Evolutionary conservation across 2,797 vertebrate species (phyloP).

Genomic region (Sphenopsis melanotis): DNA sequence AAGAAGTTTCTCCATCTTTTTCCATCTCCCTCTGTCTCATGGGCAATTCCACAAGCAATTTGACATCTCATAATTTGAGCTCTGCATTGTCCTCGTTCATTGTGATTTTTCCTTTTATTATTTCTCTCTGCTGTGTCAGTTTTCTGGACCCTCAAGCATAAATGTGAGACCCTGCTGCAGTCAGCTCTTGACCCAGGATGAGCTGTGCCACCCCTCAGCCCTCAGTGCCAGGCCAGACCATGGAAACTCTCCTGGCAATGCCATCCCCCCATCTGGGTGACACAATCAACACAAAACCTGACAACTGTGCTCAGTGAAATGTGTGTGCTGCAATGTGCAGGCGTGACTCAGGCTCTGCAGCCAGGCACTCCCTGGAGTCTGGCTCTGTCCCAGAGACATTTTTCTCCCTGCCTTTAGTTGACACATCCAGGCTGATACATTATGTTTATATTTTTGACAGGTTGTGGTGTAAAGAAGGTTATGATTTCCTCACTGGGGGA

Average conservation of each 20-base stretch:
- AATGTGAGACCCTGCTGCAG: not conserved
- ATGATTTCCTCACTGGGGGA: not conserved
- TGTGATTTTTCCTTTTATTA: not conserved
- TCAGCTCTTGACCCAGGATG: not conserved
- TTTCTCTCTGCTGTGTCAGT: not conserved
- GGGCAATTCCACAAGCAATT: not conserved
- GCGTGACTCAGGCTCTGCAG: not conserved
- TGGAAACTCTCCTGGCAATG: not conserved
- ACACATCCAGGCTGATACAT: not conserved
- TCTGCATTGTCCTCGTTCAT: not conserved
- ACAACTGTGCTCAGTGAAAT: not conserved
- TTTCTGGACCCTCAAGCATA: not conserved
- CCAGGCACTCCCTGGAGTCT: not conserved
- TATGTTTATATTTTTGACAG: slow-evolving; percentile 3
- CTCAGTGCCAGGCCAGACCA: not conserved
- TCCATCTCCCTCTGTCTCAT: not conserved
- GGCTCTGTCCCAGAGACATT: not conserved
- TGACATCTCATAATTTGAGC: not conserved
- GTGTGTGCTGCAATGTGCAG: not conserved
- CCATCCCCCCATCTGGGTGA: not conserved
- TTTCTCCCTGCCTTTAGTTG: not conserved
- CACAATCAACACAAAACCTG: not conserved
- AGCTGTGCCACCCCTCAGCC: not conserved
- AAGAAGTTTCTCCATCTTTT: not conserved
- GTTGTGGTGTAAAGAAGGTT: not conserved